phyloP scores from a whole-genome alignment of 1,140 invertebrate genomes.

The Drosophila arawakana region DNA sequence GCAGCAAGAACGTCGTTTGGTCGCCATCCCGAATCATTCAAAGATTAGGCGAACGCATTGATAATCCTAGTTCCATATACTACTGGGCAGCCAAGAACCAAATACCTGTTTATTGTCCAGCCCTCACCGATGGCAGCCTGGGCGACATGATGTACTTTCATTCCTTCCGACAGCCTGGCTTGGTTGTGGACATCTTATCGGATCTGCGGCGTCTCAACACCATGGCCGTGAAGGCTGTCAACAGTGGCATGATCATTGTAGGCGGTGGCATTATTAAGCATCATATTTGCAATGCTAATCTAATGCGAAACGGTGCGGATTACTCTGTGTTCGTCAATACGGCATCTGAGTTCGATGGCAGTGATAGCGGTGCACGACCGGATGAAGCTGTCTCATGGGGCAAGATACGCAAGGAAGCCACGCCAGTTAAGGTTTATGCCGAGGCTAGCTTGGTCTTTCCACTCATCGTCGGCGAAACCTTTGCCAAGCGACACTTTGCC shows the following conservation, averaged over 20 bases:
- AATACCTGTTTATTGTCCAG: slow-evolving; percentile 99
- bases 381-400: slow-evolving; percentile 99
- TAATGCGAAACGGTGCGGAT: slow-evolving; percentile 99
- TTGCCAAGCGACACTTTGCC: slow-evolving; percentile 88
- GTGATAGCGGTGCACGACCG: slow-evolving; percentile 98
- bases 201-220: slow-evolving; percentile 96
- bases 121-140: slow-evolving; percentile 98
- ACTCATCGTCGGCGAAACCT: slow-evolving; percentile 97
- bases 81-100: slow-evolving; percentile 99
- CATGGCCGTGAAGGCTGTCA: slow-evolving; percentile 96
- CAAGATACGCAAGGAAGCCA: slow-evolving; percentile 95
- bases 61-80: slow-evolving; percentile 96
- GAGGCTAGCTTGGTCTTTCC: slow-evolving; percentile 98
- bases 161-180: slow-evolving; percentile 95
- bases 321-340: slow-evolving; percentile 98
- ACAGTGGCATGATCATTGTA: slow-evolving; percentile 98
- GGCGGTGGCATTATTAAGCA: slow-evolving; percentile 99
- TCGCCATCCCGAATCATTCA: slow-evolving; percentile 96
- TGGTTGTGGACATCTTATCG: slow-evolving; percentile 97
- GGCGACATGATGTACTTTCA: slow-evolving; percentile 99
- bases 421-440: slow-evolving; percentile 97
- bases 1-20: slow-evolving; percentile 91
- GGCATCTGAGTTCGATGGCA: slow-evolving; percentile 99
- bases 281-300: slow-evolving; percentile 99
- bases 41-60: slow-evolving; percentile 95